Percentiles rank a stretch among this genome's conserved stretches.
Evolutionary conservation across 2,113 vertebrate genomes (phyloP).

Genomic region (Cichladusa arquata): DNA sequence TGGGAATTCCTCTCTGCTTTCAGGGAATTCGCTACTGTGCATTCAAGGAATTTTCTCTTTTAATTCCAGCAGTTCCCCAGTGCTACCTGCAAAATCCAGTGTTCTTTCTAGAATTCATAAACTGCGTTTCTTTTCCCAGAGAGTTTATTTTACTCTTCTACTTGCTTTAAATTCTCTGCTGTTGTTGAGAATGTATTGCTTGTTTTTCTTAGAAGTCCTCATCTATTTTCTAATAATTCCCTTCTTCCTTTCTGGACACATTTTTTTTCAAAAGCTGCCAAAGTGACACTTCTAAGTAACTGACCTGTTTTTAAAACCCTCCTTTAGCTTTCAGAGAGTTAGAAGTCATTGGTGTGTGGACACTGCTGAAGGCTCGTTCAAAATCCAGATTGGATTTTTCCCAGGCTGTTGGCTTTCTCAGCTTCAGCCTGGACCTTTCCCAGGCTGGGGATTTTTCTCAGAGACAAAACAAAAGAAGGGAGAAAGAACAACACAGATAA

Average conservation of each 20-base stretch:
- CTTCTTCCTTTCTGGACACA: background rate
- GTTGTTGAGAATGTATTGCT: background rate
- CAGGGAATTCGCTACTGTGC: background rate
- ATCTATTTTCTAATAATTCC: background rate
- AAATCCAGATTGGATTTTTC: too few species aligned
- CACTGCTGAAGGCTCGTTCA: too few species aligned
- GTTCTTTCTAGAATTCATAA: background rate
- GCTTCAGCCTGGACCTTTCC: too few species aligned
- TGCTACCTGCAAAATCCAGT: background rate
- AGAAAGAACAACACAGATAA: too few species aligned
- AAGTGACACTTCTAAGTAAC: background rate
- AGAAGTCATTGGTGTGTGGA: background rate
- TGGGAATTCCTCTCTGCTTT: background rate
- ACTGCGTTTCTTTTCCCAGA: accelerated
- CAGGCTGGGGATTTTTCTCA: too few species aligned
- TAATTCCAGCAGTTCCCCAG: background rate
- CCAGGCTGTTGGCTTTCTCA: too few species aligned
- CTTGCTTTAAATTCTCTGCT: background rate
- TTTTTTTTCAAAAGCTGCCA: background rate
- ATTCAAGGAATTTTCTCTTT: background rate
- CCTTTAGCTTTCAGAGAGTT: background rate
- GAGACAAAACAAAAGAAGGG: too few species aligned
- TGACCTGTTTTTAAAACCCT: background rate
- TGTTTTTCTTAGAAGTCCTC: background rate
- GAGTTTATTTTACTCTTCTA: background rate